phyloP scores from a whole-genome alignment of 1,140 invertebrate species.

The Cecropterus lyciades region DNA sequence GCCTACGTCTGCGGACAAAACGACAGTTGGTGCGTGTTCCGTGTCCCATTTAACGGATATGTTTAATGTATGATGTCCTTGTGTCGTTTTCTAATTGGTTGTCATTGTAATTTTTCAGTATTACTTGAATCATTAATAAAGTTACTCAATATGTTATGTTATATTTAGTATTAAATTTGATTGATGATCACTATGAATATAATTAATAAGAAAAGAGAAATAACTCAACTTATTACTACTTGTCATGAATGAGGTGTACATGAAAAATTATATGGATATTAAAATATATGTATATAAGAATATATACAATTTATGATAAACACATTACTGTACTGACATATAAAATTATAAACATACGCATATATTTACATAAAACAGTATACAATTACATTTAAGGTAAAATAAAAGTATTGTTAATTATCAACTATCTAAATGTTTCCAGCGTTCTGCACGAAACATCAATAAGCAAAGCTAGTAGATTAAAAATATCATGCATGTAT shows the following conservation, averaged over 20 bases:
- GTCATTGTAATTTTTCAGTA: too few relatives aligned
- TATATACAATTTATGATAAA: background rate
- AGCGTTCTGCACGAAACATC: background rate
- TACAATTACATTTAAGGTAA: background rate
- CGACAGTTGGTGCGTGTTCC: background rate
- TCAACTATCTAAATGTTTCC: background rate
- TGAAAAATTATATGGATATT: background rate
- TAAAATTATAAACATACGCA: background rate
- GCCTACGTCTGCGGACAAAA: slow-evolving; percentile 59
- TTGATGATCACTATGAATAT: too few relatives aligned
- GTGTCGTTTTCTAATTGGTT: background rate
- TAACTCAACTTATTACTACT: background rate
- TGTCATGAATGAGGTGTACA: background rate
- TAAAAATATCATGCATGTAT: slow-evolving; percentile 1
- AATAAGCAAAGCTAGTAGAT: slow-evolving; percentile 3
- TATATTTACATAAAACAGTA: slow-evolving; percentile 17
- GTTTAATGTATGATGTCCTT: slow-evolving; percentile 4
- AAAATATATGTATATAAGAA: background rate
- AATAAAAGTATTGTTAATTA: background rate
- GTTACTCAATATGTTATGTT: too few relatives aligned
- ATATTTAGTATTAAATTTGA: too few relatives aligned
- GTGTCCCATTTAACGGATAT: background rate
- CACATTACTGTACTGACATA: too few relatives aligned
- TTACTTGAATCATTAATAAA: too few relatives aligned
- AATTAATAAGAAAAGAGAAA: too few relatives aligned